Conservation (phyloP, 2,888 invertebrate genomes). For the Automeris io region DNA sequence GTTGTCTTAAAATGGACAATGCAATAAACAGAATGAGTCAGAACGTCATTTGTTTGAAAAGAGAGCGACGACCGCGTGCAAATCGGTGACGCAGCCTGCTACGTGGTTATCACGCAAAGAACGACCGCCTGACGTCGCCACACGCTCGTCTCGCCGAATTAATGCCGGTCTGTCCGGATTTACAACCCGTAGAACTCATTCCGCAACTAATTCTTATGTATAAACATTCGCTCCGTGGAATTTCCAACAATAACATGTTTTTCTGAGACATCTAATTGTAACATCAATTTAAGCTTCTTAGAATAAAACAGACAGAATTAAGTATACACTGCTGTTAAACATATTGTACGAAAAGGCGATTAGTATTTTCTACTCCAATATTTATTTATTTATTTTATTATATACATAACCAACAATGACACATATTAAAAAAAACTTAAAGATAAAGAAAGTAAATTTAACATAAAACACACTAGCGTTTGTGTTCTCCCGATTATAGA, state of each 20-base stretch:
- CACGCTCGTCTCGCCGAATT: constrained; percentile 8
- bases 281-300: too few relatives aligned
- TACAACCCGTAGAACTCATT: constrained; percentile 8
- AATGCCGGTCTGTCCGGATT: constrained; percentile 5
- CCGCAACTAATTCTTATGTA: constrained; percentile 2
- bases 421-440: too few relatives aligned
- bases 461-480: too few relatives aligned
- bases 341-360: too few relatives aligned
- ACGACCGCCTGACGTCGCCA: constrained; percentile 24
- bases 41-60: constrained; percentile 47
- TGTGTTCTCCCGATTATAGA: too few relatives aligned
- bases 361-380: too few relatives aligned
- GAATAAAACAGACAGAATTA: too few relatives aligned
- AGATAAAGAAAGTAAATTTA: too few relatives aligned
- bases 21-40: constrained; percentile 56
- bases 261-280: too few relatives aligned
- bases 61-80: constrained; percentile 60
- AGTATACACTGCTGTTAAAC: too few relatives aligned
- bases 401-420: too few relatives aligned
- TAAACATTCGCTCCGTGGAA: constrained; percentile 6
- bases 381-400: too few relatives aligned
- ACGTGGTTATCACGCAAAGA: constrained; percentile 25
- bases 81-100: constrained; percentile 35
- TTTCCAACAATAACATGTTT: constrained; percentile 10
- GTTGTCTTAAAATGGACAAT: constrained; percentile 27